Percentiles rank a stretch among this genome's conserved stretches.
Conservation (phyloP, 2,888 invertebrate species). For the Capitulum mitella region DNA sequence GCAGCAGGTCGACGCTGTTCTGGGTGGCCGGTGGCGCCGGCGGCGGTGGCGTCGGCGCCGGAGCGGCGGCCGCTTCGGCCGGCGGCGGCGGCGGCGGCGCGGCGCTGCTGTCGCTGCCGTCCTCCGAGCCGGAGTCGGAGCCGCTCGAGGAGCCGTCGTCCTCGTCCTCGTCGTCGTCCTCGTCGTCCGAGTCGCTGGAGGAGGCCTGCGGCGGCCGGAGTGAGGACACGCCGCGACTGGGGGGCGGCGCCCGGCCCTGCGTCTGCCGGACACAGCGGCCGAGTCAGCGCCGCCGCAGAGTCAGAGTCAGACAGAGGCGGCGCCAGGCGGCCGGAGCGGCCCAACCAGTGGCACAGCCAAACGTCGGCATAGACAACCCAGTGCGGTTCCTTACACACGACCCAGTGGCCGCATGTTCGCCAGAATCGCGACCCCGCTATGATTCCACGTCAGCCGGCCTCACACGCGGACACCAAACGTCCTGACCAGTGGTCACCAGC, state of each 20-base stretch:
- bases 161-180: conserved; percentile 26
- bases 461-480: no score
- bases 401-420: no score
- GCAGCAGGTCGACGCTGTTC: conserved; percentile 17
- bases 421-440: no score
- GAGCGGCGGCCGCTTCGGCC: neutral
- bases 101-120: conserved; percentile 1
- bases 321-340: no score
- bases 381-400: no score
- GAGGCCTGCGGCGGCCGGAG: conserved; percentile 27
- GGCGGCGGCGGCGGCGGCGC: neutral
- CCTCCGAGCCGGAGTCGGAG: neutral
- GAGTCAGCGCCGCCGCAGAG: no score
- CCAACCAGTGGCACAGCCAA: no score
- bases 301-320: no score
- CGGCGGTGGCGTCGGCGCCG: neutral
- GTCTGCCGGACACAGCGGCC: no score
- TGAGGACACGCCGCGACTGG: neutral
- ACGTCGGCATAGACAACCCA: no score
- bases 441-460: no score
- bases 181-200: conserved; percentile 26
- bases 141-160: neutral
- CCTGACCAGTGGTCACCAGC: no score
- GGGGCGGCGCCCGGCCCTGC: neutral
- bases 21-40: neutral